These are phyloP conservation scores for Cheilosia soror DNA, from an alignment of 2,888 invertebrate genomes.

Conservation along the genomic window DNA sequence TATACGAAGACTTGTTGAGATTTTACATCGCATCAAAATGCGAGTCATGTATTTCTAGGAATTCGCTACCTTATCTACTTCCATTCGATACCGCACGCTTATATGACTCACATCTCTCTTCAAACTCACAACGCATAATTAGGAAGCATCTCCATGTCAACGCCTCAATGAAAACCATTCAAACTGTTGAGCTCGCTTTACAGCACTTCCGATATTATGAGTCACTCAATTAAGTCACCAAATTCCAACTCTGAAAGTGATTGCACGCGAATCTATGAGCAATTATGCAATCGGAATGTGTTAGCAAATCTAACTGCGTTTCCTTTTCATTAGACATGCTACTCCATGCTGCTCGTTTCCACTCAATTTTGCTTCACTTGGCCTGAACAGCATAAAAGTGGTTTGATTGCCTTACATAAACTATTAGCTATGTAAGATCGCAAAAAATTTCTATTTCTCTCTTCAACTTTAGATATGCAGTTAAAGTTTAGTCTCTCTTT, in stretches of 20 bases:
- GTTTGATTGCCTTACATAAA: not conserved
- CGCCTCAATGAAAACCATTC: not conserved
- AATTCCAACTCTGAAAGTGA: conserved; percentile 34
- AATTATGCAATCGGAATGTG: conserved; percentile 50
- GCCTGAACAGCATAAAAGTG: not conserved
- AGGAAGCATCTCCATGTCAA: too few species aligned
- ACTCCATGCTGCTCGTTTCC: conserved; percentile 2
- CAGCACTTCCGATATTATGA: conserved; percentile 30
- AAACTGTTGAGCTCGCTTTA: not conserved
- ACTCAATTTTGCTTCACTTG: conserved; percentile 4
- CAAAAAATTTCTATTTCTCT: conserved; percentile 1
- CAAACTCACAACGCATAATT: too few species aligned
- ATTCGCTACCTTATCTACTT: too few species aligned
- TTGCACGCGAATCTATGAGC: conserved; percentile 10
- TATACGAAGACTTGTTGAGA: too few species aligned
- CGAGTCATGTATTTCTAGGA: too few species aligned
- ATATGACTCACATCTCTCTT: not conserved
- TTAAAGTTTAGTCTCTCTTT: conserved; percentile 2
- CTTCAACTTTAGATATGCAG: not conserved
- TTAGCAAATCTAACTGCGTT: conserved; percentile 22
- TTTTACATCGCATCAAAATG: too few species aligned
- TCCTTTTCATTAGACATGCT: conserved; percentile 23
- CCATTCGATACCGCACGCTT: too few species aligned
- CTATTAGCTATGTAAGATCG: not conserved
- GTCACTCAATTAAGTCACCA: conserved; percentile 31